Evolutionary conservation across 2,888 invertebrate genomes (phyloP).

Genomic region (Drosophila basisetae): DNA sequence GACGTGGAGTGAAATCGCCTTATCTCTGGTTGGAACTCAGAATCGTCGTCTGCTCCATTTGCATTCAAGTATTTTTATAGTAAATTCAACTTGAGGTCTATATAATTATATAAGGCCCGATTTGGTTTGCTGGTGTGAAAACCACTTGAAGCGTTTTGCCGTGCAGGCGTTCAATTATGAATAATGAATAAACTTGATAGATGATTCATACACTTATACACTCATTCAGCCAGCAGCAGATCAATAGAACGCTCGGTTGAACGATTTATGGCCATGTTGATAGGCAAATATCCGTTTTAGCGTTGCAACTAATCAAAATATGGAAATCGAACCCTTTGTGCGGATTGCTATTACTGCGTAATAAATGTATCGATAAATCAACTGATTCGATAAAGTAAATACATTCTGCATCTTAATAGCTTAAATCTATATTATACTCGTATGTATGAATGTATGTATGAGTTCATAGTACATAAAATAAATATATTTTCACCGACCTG

Average conservation of each 20-base stretch:
- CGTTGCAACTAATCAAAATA: slow-evolving; percentile 42
- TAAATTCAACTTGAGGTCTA: slow-evolving; percentile 37
- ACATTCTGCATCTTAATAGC: slow-evolving; percentile 1
- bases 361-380: slow-evolving; percentile 51
- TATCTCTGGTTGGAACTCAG: slow-evolving; percentile 32
- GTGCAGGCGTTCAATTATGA: slow-evolving; percentile 67
- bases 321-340: slow-evolving; percentile 20
- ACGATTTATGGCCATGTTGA: slow-evolving; percentile 74
- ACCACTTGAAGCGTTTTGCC: slow-evolving; percentile 50
- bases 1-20: slow-evolving; percentile 24
- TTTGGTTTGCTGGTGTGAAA: slow-evolving; percentile 61
- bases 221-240: slow-evolving; percentile 14
- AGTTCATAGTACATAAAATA: background rate
- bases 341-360: slow-evolving; percentile 3
- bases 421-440: no score
- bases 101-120: slow-evolving; percentile 73
- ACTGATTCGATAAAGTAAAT: slow-evolving; percentile 17
- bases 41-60: slow-evolving; percentile 23
- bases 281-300: slow-evolving; percentile 70
- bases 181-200: slow-evolving; percentile 43
- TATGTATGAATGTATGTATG: background rate
- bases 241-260: slow-evolving; percentile 29
- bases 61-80: slow-evolving; percentile 26
- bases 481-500: background rate
- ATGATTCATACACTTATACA: slow-evolving; percentile 53